Base-by-base conservation (phyloP, 2,113 vertebrate genomes). In the Genyomyrus donnyi region DNA sequence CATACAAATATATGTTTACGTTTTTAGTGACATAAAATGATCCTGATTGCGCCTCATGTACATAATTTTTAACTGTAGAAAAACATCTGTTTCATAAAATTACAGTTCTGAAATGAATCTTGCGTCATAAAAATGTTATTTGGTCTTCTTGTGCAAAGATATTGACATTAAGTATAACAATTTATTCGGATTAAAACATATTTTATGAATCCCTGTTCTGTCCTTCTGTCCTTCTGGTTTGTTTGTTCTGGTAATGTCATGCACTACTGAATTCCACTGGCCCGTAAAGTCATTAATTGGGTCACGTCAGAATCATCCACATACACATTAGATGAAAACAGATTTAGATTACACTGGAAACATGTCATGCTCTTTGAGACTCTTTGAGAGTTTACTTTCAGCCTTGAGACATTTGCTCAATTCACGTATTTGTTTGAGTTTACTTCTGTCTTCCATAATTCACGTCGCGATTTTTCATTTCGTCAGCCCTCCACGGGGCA, bases 141-240 rank as follows among this genome's bases (percentile, higher is more conserved):
- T 80, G 74, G 15, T 80, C 74, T 42, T 80, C 74, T 80, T n/a
- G 35, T 42, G 35, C 35, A 42, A 80, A 80, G 74, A 80, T 80
- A 80, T 80, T 80, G 74, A 80, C 35, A 80, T 80, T 80, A 80
- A 80, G 35, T 80, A 80, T 80, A 80, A 80, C 74, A 80, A 42
- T 80, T 80, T 39, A 80, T 80, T 80, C 31, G 74, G 74, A 80
- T 80, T 74, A 74, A 74, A 74, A 35, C 31, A 74, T n/a, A 74
- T 31, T 80, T 80, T 80, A 19, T 80, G 74, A 80, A 80, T 80
- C 74, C 35, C 35, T 80, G 74, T 35, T n/a, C 13, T 80, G 74
- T 80, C 74, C 74, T 80, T 80, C 15, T 80, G 74, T 80, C 35
- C 35, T 27, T 35, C 15, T 17, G 74, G 74, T 80, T 19, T 80